These are phyloP conservation scores for Trachops cirrhosus DNA, from an alignment of 2,797 vertebrate species.

Conservation along the genomic window DNA sequence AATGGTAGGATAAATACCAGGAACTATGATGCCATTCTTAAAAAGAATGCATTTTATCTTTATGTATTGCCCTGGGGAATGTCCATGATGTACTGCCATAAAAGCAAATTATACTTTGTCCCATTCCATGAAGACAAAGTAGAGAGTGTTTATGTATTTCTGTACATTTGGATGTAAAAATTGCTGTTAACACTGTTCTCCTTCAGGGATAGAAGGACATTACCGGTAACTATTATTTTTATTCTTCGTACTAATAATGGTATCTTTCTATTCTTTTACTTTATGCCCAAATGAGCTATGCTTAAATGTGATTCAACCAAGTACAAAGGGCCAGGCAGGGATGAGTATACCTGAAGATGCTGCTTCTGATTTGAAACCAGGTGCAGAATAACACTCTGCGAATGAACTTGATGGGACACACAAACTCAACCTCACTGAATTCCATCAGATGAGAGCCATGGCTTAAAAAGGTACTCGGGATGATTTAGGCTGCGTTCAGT, in stretches of 20 bases:
- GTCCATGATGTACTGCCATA: fast-evolving
- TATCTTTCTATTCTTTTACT: not conserved
- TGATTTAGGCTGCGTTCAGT: not conserved
- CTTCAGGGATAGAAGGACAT: not conserved
- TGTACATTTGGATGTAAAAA: not conserved
- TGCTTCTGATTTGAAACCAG: not conserved
- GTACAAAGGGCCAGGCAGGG: not conserved
- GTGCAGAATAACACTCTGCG: too few relatives aligned
- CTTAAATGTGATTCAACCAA: not conserved
- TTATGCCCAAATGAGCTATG: not conserved
- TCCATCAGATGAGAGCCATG: not conserved
- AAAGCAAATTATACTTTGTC: not conserved
- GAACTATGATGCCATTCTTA: not conserved
- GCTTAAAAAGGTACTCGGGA: not conserved
- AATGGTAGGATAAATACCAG: too few relatives aligned
- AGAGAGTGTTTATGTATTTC: fast-evolving
- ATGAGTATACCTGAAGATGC: not conserved
- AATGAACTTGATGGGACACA: not conserved
- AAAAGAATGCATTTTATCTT: not conserved
- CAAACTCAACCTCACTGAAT: not conserved
- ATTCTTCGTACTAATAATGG: not conserved
- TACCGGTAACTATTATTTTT: not conserved
- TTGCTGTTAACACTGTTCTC: not conserved
- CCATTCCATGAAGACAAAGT: not conserved
- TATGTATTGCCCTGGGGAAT: fast-evolving